A percentile compares a stretch with the other conserved stretches of the same genome.
These are phyloP conservation scores for Clanis bilineata DNA, from an alignment of 2,888 invertebrate genomes.

Conservation along the genomic window DNA sequence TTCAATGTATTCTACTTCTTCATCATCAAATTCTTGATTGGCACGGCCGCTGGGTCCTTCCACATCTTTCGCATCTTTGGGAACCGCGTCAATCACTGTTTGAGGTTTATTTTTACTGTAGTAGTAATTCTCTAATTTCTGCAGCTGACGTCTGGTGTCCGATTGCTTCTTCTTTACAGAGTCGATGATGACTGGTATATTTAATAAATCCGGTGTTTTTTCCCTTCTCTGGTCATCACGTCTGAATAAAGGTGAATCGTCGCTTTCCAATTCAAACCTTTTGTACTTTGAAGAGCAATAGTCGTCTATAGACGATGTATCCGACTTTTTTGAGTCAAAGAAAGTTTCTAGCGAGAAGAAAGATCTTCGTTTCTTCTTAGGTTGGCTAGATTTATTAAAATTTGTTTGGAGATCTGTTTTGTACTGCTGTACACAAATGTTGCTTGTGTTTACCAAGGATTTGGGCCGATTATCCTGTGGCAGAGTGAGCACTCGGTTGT, in stretches of 20 bases:
- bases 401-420: slow-evolving; percentile 59
- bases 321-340: slow-evolving; percentile 76
- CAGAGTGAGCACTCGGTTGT: slow-evolving; percentile 60
- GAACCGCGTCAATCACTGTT: slow-evolving; percentile 71
- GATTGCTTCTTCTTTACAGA: slow-evolving; percentile 74
- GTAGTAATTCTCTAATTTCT: slow-evolving; percentile 76
- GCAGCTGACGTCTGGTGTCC: slow-evolving; percentile 70
- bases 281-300: slow-evolving; percentile 79
- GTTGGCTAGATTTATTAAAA: slow-evolving; percentile 66
- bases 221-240: slow-evolving; percentile 56
- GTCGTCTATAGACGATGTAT: slow-evolving; percentile 75
- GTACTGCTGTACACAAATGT: slow-evolving; percentile 64
- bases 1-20: slow-evolving; percentile 77
- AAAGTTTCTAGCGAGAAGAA: slow-evolving; percentile 79
- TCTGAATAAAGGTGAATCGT: slow-evolving; percentile 74
- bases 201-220: slow-evolving; percentile 73
- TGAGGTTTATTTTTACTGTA: slow-evolving; percentile 68
- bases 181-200: slow-evolving; percentile 73
- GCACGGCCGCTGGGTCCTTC: slow-evolving; percentile 71
- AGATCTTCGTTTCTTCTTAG: slow-evolving; percentile 76
- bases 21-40: slow-evolving; percentile 66
- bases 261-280: slow-evolving; percentile 75
- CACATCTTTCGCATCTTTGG: slow-evolving; percentile 70
- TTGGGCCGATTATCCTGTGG: slow-evolving; percentile 70
- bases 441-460: slow-evolving; percentile 71